These are phyloP conservation scores for Aphyosemion australe DNA, from an alignment of 2,113 vertebrate genomes.

Conservation along the genomic window DNA sequence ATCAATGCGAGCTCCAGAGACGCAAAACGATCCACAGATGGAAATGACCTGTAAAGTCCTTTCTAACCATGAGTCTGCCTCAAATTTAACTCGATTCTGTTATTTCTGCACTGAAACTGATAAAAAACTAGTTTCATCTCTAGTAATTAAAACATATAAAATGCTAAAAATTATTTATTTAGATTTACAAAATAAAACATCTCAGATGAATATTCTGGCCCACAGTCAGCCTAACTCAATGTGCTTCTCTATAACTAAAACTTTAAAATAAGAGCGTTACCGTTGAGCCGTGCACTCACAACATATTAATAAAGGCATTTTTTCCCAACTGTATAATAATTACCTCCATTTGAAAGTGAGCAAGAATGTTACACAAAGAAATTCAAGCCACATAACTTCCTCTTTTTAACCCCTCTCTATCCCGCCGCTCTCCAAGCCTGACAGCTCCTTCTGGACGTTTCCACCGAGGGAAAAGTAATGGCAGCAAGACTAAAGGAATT, in stretches of 20 bases:
- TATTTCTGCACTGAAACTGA: too few relatives aligned
- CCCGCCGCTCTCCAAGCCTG: slow-evolving; percentile 25
- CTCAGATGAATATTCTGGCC: too few relatives aligned
- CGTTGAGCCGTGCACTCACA: slow-evolving; percentile 13
- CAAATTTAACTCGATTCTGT: too few relatives aligned
- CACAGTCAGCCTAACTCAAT: too few relatives aligned
- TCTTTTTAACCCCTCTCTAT: slow-evolving; percentile 12
- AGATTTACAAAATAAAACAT: too few relatives aligned
- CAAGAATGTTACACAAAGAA: slow-evolving; percentile 42
- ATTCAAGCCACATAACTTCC: slow-evolving; percentile 34
- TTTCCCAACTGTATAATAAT: slow-evolving; percentile 40
- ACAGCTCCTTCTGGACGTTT: slow-evolving; percentile 55
- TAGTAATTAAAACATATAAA: neutral
- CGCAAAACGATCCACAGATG: neutral
- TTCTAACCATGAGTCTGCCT: too few relatives aligned
- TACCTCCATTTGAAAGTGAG: slow-evolving; percentile 47
- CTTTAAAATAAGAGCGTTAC: slow-evolving; percentile 16
- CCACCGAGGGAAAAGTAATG: slow-evolving; percentile 57
- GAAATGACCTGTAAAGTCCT: too few relatives aligned
- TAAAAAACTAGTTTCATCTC: neutral
- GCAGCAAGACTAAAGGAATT: slow-evolving; percentile 74
- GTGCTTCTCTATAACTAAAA: neutral
- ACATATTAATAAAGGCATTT: slow-evolving; percentile 16
- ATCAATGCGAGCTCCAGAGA: neutral
- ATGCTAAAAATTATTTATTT: too few relatives aligned